Evolutionary conservation across 2,888 invertebrate species (phyloP), one percentile per base, ranked within the genome.

Genomic region (Conops quadrifasciatus): DNA sequence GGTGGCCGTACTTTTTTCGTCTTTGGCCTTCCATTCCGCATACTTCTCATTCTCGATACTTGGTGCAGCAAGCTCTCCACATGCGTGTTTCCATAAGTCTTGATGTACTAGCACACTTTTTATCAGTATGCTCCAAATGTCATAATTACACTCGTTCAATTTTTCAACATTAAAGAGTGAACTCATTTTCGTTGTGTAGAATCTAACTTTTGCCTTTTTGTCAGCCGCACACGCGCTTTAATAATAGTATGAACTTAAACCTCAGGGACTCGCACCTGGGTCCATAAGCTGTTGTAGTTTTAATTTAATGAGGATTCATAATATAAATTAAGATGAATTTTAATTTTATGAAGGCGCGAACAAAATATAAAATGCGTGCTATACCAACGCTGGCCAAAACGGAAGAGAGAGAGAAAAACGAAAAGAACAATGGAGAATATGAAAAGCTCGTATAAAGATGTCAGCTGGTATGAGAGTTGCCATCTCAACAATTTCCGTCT

Each of bases 151-250:
- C 5, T 67, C 67, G 11, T 62, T 58, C 4, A 71, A 19, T 28
- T 71, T 71, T 2, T 71, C 71, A 15, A 71, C 67, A 58, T 71
- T 67, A 45, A 62, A 71, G 1, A 71, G n/a, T 11, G 49, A 49
- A 16, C n/a, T 49, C 49, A 49, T 49, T 49, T 49, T n/a, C n/a
- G n/a, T n/a, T n/a, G n/a, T n/a, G n/a, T n/a, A n/a, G n/a, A n/a
- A n/a, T n/a, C n/a, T n/a, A n/a, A n/a, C n/a, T n/a, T n/a, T n/a
- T n/a, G n/a, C n/a, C n/a, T n/a, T n/a, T n/a, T n/a, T n/a, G n/a
- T n/a, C n/a, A n/a, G n/a, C n/a, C n/a, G n/a, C n/a, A n/a, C 45
- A 15, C 45, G 15, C 45, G 11, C 15, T 49, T 49, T 16, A 11
- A 49, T 16, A n/a, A 5, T 49, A 16, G 5, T 49, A 1, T 19